A percentile compares a stretch with the other conserved stretches of the same genome.
These are phyloP conservation scores for Champsocephalus gunnari DNA, from an alignment of 2,797 vertebrate genomes.

Conservation along the genomic window DNA sequence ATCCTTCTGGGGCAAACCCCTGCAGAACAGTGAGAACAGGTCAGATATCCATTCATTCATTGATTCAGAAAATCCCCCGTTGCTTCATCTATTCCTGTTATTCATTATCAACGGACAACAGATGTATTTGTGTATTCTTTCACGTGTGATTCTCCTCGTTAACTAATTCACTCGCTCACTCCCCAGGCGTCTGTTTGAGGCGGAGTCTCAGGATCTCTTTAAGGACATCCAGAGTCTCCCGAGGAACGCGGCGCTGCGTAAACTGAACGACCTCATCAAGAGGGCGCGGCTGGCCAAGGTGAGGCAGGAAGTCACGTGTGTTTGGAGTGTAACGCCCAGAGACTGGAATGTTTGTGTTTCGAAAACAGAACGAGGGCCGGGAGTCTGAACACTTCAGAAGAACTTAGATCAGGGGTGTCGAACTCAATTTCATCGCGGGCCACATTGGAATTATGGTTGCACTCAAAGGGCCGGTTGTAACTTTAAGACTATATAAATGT, in stretches of 20 bases:
- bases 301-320: constrained; percentile 52
- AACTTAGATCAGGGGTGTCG: too few species aligned
- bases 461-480: too few species aligned
- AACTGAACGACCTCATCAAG: constrained; percentile 98
- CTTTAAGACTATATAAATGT: too few species aligned
- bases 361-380: background rate
- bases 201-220: constrained; percentile 95
- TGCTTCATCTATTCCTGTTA: background rate
- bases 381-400: background rate
- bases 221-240: constrained; percentile 95
- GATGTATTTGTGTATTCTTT: background rate
- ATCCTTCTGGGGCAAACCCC: constrained; percentile 96
- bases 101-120: too few species aligned
- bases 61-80: background rate
- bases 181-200: constrained; percentile 91
- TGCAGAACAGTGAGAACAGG: constrained; percentile 94
- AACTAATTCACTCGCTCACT: background rate
- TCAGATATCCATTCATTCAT: background rate
- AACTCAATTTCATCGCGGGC: too few species aligned
- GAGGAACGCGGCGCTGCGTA: constrained; percentile 94
- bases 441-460: too few species aligned
- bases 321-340: background rate
- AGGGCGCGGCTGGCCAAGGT: constrained; percentile 96
- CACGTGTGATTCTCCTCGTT: background rate
- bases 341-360: constrained; percentile 14